Evolutionary conservation across 2,888 invertebrate species (phyloP), one percentile per base, ranked within the genome.

Genomic region (Sericinus montela): DNA sequence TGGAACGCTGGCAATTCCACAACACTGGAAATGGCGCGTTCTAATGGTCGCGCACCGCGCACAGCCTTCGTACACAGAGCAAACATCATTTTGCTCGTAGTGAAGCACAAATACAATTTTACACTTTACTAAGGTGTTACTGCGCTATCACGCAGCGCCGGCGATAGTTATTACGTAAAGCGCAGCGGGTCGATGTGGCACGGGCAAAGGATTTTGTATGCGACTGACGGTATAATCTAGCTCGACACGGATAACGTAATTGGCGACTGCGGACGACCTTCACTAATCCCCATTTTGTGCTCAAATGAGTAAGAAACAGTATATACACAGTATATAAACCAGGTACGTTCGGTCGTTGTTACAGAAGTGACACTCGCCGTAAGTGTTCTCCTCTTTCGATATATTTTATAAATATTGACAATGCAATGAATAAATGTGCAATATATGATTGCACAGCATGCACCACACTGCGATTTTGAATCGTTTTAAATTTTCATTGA

Each of bases 1-100:
- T 91, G 84, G 11, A 95, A 75, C 58, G 91, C 91, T 29, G 91
- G 80, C 42, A 92, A 85, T 30, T 92, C 91, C 10, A 95, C 92
- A 36, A 95, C 89, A 48, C 92, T 93, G 43, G 91, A 90, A 44
- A 72, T 48, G 63, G 81, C 58, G 75, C 86, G 61, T 60, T 78
- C 80, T 41, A 81, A 60, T 15, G 91, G 89, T 65, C 94, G 92
- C 49, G 94, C 92, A 37, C 91, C 86, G 63, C 94, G 91, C 45
- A 94, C 90, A 13, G 63, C 56, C 46, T 63, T 68, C 38, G 67
- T 55, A 55, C 72, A 72, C 42, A 75, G 59, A 50, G 61, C 56
- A 40, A 62, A 57, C 43, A 64, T 48, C 64, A 63, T 63, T 45
- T 47, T 57, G 43, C 30, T 32, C 7, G 8, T 25, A 36, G 13